Evolutionary conservation across 2,888 invertebrate species (phyloP), one percentile per base, ranked within the genome.

Genomic region (Arctia plantaginis): DNA sequence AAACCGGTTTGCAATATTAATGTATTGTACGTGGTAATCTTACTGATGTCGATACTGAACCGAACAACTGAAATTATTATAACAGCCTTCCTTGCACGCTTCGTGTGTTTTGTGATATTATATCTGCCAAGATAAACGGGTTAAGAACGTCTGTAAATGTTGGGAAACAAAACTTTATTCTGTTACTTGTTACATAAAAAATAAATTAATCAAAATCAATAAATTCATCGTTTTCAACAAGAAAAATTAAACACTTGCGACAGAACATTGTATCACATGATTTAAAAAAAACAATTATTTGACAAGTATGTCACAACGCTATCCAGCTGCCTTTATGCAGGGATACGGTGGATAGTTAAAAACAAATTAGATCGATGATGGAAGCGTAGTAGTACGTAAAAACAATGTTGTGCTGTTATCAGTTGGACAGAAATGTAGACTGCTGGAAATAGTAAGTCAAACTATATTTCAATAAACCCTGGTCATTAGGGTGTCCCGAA

Each of bases 1-100:
- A 91, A 93, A 91, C 90, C 90, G 89, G 91, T 93, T 93, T 91
- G 91, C 91, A 90, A 92, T 93, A 94, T 93, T 93, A 93, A 94
- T 94, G 93, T 90, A 87, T 87, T 87, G 90, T 89, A 94, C 94
- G 94, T 92, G 94, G 90, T 87, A 88, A 90, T 90, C 90, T 90
- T 93, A 90, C 92, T 90, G 91, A 93, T 93, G 90, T 87, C 83
- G 87, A 84, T 86, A 87, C 80, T 82, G 78, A 85, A 82, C 84
- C 81, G 85, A 89, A 87, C 87, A 88, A 86, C 85, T 81, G 80
- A 84, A 86, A 86, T 88, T 87, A 85, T 83, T 84, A 87, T 87
- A 87, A 86, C 85, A 84, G 80, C 77, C 77, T 80, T 82, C 78
- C 82, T 79, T 82, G 82, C 64, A 77, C 72, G 73, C 73, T 76